Evolutionary conservation across 2,797 vertebrate genomes (phyloP).

Genomic region (Myotis daubentonii): DNA sequence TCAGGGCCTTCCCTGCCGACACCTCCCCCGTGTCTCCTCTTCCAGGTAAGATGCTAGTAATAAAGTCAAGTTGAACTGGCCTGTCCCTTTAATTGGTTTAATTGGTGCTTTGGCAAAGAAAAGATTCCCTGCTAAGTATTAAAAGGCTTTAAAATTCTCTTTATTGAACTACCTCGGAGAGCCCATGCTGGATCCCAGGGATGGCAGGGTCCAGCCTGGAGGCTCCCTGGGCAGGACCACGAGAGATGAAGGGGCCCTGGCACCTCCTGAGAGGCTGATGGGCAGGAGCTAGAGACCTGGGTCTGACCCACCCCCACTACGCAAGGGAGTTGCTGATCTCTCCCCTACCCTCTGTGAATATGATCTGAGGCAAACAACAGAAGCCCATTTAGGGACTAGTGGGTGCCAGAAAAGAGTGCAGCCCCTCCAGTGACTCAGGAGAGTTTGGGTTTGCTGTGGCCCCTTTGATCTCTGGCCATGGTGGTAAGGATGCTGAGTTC

Average conservation of each 20-base stretch:
- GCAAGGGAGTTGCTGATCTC: neutral
- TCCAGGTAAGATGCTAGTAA: constrained; percentile 45
- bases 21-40: neutral
- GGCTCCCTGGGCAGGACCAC: neutral
- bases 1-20: neutral
- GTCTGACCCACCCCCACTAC: neutral
- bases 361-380: neutral
- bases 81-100: constrained; percentile 74
- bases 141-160: constrained; percentile 71
- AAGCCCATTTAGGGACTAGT: neutral
- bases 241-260: neutral
- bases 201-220: neutral
- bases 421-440: neutral
- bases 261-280: neutral
- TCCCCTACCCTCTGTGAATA: neutral
- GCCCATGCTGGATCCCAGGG: neutral
- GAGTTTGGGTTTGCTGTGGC: neutral
- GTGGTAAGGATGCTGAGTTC: neutral
- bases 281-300: neutral
- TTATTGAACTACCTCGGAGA: constrained; percentile 65
- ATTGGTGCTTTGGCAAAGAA: constrained; percentile 73
- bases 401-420: neutral
- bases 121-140: constrained; percentile 69
- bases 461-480: neutral
- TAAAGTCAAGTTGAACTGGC: constrained; percentile 58